Evolutionary conservation across 2,888 invertebrate species (phyloP).

Genomic region (Phania funesta): DNA sequence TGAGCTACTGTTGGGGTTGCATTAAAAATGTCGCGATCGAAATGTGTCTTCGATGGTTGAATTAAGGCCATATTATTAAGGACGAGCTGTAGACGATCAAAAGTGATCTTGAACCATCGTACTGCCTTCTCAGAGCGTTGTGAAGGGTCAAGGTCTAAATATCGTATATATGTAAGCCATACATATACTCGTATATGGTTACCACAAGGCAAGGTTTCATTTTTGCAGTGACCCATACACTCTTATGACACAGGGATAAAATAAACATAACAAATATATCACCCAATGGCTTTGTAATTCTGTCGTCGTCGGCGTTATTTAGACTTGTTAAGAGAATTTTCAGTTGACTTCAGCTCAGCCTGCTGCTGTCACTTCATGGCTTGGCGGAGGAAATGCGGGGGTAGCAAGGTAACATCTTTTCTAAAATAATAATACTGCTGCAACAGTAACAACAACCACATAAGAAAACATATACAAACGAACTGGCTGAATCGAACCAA

Average conservation of each 20-base stretch:
- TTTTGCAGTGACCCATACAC: slow-evolving; percentile 28
- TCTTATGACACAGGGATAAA: slow-evolving; percentile 31
- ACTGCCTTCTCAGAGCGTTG: too few relatives aligned
- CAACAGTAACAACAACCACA: slow-evolving; percentile 32
- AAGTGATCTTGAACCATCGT: too few relatives aligned
- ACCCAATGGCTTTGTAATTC: slow-evolving; percentile 45
- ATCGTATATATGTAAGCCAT: too few relatives aligned
- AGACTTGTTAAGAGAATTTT: slow-evolving; percentile 16
- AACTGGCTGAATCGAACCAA: slow-evolving; percentile 40
- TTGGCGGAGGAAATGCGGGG: slow-evolving; percentile 17
- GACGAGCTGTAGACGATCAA: too few relatives aligned
- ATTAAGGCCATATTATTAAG: too few relatives aligned
- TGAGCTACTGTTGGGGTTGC: too few relatives aligned
- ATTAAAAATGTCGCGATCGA: too few relatives aligned
- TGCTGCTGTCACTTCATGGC: slow-evolving; percentile 2
- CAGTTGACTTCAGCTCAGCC: slow-evolving; percentile 31
- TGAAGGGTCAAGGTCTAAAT: too few relatives aligned
- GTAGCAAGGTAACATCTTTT: slow-evolving; percentile 31
- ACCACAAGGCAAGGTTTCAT: too few relatives aligned
- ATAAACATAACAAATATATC: slow-evolving; percentile 52
- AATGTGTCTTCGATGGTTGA: too few relatives aligned
- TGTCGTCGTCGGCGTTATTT: slow-evolving; percentile 23
- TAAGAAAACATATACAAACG: slow-evolving; percentile 17
- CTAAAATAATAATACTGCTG: slow-evolving; percentile 36
- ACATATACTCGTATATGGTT: too few relatives aligned